phyloP scores from a whole-genome alignment of 2,113 vertebrate genomes.

The Hystrix cristata region DNA sequence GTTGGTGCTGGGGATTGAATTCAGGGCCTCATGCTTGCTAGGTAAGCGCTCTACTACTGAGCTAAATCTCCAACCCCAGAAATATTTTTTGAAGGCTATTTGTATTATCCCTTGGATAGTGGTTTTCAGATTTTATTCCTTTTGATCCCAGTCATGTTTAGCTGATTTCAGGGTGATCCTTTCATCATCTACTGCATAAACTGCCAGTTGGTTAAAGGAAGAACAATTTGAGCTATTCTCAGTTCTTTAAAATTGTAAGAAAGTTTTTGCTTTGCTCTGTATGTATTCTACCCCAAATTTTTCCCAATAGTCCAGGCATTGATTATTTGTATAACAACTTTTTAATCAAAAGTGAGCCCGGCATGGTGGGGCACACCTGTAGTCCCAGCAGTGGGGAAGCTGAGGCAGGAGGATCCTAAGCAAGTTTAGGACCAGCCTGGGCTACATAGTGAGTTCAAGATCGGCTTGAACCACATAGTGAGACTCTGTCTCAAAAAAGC shows the following conservation, averaged over 20 bases:
- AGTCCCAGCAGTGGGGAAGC: neutral
- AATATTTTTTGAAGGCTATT: neutral
- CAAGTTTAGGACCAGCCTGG: neutral
- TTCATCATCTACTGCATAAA: neutral
- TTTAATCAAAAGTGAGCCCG: neutral
- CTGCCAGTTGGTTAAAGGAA: neutral
- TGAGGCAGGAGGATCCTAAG: neutral
- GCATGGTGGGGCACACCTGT: neutral
- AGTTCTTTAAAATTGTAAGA: neutral
- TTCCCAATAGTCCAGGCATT: neutral
- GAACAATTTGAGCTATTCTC: neutral
- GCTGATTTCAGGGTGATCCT: neutral
- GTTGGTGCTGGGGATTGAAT: no score
- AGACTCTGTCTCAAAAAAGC: neutral
- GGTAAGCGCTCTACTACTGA: no score
- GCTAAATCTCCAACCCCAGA: no score
- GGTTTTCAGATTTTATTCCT: constrained; percentile 26
- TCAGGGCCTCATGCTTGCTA: no score
- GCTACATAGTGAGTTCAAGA: neutral
- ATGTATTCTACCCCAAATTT: neutral
- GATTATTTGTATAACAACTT: neutral
- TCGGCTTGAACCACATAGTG: neutral
- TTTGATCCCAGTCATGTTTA: neutral
- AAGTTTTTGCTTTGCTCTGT: neutral
- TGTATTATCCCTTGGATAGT: neutral